Base-by-base conservation (phyloP, 2,797 vertebrate genomes). In the Pagetopsis macropterus region DNA sequence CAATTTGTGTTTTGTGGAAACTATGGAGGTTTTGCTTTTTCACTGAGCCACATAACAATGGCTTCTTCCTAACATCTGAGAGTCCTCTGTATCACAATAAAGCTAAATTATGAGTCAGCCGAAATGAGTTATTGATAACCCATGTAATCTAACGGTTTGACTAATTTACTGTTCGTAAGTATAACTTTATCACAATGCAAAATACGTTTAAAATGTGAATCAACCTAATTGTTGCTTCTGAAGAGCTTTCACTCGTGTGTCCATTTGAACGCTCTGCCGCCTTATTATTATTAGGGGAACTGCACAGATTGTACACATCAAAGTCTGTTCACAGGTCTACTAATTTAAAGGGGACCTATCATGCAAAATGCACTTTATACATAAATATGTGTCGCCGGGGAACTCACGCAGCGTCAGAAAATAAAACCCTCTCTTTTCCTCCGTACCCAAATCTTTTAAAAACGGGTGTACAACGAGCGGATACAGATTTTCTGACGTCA, bases 31-130 rank as follows among this genome's bases (percentile, higher is more conserved):
- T 65, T 45, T 68, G 61, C 40, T 68, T 19, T 51, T 37, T 78
- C 51, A 48, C n/a, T 27, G 17, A 79, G 41, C 49, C 21, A 15
- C 46, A 41, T 70, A n/a, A 46, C 65, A 13, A 56, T 33, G 41
- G 55, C 45, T 67, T 49, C 31, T 15, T 19, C 48, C 23, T 27
- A 33, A 37, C 41, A 59, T 70, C 69, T 49, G 77, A 61, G 55
- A 65, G 58, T 67, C 54, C 13, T 71, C 57, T 17, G 60, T 71
- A 33, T 78, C 68, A 73, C 60, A 79, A 75, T 79, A 81, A 81
- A 84, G 44, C 17, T 52, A 37, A 68, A 68, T 62, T 56, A 37
- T 43, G 41, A 75, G 66, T 33, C 62, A 57, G 63, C 40, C 46
- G 61, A 21, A 55, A 58, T 43, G 19, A 1, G 11, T 63, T 56